These are phyloP conservation scores for Cyprinella venusta DNA, from an alignment of 2,797 vertebrate species.

Conservation along the genomic window DNA sequence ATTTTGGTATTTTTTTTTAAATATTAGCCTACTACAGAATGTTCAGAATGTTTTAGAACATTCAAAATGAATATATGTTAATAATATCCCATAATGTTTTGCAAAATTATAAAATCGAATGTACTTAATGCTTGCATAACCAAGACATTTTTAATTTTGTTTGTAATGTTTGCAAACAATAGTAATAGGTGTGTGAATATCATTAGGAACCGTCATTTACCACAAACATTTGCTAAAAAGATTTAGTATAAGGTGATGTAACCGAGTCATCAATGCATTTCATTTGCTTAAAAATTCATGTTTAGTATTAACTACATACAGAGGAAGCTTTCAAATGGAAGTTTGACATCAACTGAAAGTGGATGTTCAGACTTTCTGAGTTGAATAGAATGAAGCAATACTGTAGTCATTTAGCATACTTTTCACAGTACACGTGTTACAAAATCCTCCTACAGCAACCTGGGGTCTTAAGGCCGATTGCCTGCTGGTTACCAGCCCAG, in stretches of 20 bases:
- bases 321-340: neutral
- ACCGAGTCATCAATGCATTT: neutral
- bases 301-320: neutral
- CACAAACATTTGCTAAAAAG: neutral
- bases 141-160: too few species aligned
- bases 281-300: neutral
- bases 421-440: neutral
- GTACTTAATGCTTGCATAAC: too few species aligned
- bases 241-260: neutral
- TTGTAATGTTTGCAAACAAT: too few species aligned
- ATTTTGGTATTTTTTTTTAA: neutral
- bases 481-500: neutral
- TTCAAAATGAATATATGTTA: neutral
- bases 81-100: neutral
- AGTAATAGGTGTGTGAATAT: neutral
- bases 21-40: too few species aligned
- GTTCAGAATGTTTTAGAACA: too few species aligned
- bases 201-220: neutral
- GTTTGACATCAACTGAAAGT: neutral
- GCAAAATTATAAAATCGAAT: neutral
- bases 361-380: neutral
- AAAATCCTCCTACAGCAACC: neutral
- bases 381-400: neutral
- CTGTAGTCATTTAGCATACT: neutral
- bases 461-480: neutral